Percentiles rank a stretch among this genome's conserved stretches.
These are phyloP conservation scores for Scaptomyza polygonia DNA, from an alignment of 2,888 invertebrate species.

Conservation along the genomic window DNA sequence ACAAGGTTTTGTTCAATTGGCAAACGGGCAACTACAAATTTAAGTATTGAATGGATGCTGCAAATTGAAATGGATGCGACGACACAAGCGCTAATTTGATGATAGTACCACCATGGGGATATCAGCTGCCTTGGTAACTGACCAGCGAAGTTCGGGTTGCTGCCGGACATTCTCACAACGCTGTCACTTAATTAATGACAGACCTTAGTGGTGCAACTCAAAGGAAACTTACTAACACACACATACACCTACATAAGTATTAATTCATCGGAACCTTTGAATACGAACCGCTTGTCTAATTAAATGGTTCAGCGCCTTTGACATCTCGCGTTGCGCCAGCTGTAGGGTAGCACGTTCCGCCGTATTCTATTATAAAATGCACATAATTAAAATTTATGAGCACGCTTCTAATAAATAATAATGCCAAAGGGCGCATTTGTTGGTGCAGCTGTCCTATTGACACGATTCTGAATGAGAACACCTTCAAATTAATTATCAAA, in stretches of 20 bases:
- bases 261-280: slow-evolving; percentile 1
- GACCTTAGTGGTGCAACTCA: slow-evolving; percentile 33
- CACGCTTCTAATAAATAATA: slow-evolving; percentile 10
- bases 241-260: slow-evolving; percentile 7
- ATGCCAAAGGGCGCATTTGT: slow-evolving; percentile 15
- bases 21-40: slow-evolving; percentile 7
- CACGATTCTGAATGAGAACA: neutral
- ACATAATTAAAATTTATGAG: slow-evolving; percentile 70
- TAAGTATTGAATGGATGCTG: slow-evolving; percentile 24
- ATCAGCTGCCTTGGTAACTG: neutral
- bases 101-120: slow-evolving; percentile 31
- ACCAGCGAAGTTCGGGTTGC: neutral
- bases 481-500: slow-evolving; percentile 2
- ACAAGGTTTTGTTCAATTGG: slow-evolving; percentile 10
- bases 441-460: slow-evolving; percentile 1
- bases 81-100: slow-evolving; percentile 50
- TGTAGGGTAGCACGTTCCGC: neutral
- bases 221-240: neutral
- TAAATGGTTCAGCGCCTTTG: slow-evolving; percentile 64
- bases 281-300: slow-evolving; percentile 39
- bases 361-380: slow-evolving; percentile 49
- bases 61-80: slow-evolving; percentile 58
- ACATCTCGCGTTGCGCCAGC: slow-evolving; percentile 10
- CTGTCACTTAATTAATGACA: slow-evolving; percentile 33
- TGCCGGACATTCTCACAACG: slow-evolving; percentile 1